Percentiles rank a stretch among this genome's conserved stretches.
These are phyloP conservation scores for Drosophila kurseongensis DNA, from an alignment of 1,140 invertebrate genomes.

Conservation along the genomic window DNA sequence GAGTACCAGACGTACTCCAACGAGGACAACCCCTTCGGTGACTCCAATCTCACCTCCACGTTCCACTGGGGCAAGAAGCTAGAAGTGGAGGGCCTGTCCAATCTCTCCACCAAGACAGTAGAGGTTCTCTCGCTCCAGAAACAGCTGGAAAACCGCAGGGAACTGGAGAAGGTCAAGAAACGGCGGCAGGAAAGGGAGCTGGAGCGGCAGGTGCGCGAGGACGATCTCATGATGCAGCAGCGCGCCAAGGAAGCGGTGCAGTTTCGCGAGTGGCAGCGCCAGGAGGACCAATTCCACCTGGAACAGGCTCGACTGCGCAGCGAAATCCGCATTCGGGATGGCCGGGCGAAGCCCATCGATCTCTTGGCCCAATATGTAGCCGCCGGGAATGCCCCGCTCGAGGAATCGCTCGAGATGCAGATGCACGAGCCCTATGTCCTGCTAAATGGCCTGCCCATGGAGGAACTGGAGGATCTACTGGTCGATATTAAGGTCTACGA, in stretches of 20 bases:
- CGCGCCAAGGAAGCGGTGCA: conserved; percentile 97
- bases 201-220: conserved; percentile 95
- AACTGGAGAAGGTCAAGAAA: conserved; percentile 97
- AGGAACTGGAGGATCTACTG: conserved; percentile 98
- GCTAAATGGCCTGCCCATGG: conserved; percentile 94
- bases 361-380: conserved; percentile 98
- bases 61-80: conserved; percentile 99
- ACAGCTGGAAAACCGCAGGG: conserved; percentile 95
- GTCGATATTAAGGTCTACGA: conserved; percentile 98
- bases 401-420: conserved; percentile 98
- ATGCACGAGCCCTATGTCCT: conserved; percentile 99
- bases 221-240: conserved; percentile 94
- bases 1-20: conserved; percentile 99
- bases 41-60: conserved; percentile 95
- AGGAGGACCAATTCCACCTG: conserved; percentile 97
- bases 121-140: conserved; percentile 94
- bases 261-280: conserved; percentile 96
- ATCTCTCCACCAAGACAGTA: conserved; percentile 92
- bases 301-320: conserved; percentile 95
- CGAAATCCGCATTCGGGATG: conserved; percentile 97
- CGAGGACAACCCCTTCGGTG: conserved; percentile 99
- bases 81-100: conserved; percentile 95
- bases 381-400: conserved; percentile 91
- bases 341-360: conserved; percentile 99
- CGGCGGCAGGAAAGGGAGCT: conserved; percentile 94